Percentiles rank a stretch among this genome's conserved stretches.
phyloP scores from a whole-genome alignment of 2,888 invertebrate genomes.

The Linnaemya tessellans region DNA sequence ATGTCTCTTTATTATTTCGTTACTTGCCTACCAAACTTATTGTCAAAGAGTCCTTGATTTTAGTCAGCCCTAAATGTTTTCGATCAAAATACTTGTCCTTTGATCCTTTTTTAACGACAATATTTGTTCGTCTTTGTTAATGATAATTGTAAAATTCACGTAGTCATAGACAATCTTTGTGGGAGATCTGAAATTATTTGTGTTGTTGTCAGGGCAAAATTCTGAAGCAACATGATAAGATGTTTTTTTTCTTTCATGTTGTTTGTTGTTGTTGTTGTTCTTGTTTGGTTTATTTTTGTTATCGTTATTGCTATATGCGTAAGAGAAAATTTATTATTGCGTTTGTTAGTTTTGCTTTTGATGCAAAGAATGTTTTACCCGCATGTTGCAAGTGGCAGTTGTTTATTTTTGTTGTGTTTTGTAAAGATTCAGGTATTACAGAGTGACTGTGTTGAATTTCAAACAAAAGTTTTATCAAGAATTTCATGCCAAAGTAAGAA shows the following conservation, averaged over 20 bases:
- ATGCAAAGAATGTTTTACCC: constrained; percentile 23
- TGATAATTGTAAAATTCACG: not conserved
- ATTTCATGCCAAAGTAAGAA: not conserved
- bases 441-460: not conserved
- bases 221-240: constrained; percentile 1
- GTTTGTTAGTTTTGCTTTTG: not conserved
- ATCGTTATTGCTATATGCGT: not conserved
- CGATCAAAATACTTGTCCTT: not conserved
- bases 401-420: constrained; percentile 15
- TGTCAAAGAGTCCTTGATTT: not conserved
- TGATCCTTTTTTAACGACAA: not conserved
- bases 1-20: not conserved
- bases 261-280: not conserved
- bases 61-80: not conserved
- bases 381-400: constrained; percentile 56
- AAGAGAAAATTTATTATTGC: not conserved
- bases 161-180: not conserved
- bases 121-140: not conserved
- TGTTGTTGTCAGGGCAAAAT: not conserved
- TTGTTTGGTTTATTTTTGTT: too few species aligned
- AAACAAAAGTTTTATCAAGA: not conserved
- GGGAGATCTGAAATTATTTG: not conserved
- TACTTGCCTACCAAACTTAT: not conserved
- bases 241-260: not conserved
- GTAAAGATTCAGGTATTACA: constrained; percentile 1